These are phyloP conservation scores for Archilochus colubris DNA, from an alignment of 2,113 vertebrate species.

Conservation along the genomic window DNA sequence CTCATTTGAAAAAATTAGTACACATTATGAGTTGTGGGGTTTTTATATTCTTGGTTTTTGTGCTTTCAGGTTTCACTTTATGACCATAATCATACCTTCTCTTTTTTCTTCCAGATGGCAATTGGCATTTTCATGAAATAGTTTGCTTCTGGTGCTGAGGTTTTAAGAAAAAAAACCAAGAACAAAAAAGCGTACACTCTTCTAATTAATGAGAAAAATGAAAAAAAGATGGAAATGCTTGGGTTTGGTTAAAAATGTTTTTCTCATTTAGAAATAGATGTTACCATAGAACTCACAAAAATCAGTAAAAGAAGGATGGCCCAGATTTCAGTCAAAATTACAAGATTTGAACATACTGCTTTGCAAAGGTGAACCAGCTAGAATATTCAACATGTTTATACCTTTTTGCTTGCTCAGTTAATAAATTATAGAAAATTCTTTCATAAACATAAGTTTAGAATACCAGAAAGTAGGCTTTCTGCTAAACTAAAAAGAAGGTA, in stretches of 20 bases:
- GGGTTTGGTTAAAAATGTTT: neutral
- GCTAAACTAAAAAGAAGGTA: neutral
- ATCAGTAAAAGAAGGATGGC: neutral
- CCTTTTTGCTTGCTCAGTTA: neutral
- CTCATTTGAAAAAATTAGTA: neutral
- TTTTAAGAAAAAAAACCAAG: neutral
- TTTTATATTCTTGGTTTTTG: neutral
- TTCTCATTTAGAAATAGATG: neutral
- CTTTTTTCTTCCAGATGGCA: neutral
- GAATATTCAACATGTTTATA: neutral
- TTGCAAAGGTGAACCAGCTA: neutral
- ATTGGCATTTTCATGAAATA: neutral
- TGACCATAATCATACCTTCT: neutral
- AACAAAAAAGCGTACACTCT: neutral
- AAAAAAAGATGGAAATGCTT: neutral
- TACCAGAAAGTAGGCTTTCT: neutral
- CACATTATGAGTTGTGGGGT: fast-evolving
- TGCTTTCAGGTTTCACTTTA: neutral
- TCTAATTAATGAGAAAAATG: neutral
- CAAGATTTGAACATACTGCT: neutral
- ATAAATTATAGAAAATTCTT: neutral
- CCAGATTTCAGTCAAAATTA: neutral
- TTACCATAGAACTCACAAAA: neutral
- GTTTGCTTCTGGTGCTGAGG: neutral
- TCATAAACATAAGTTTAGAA: neutral